Conservation (phyloP, 2,113 vertebrate species). For the Nicator chloris region DNA sequence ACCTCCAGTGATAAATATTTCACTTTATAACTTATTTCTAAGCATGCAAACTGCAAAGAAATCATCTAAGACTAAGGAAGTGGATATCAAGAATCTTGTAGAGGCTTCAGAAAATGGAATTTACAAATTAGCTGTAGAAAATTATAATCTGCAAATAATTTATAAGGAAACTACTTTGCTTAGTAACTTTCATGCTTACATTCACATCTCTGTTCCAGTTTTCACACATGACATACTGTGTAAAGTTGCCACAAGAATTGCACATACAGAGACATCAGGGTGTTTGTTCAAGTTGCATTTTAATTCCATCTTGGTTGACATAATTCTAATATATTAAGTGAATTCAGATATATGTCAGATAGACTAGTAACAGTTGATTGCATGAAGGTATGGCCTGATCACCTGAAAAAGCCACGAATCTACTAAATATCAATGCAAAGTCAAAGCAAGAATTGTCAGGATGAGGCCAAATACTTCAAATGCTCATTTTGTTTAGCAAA, state of each 20-base stretch:
- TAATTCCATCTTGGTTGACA: neutral
- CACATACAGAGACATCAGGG: rapidly evolving
- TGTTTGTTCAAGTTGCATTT: neutral
- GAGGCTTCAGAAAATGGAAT: neutral
- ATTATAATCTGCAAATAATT: neutral
- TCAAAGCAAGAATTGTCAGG: neutral
- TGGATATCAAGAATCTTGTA: neutral
- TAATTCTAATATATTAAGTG: neutral
- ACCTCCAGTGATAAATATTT: neutral
- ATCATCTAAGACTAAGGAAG: neutral
- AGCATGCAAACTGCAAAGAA: neutral
- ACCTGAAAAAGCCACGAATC: neutral
- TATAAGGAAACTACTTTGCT: neutral
- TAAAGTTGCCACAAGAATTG: neutral
- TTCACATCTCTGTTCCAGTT: neutral
- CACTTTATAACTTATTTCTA: neutral
- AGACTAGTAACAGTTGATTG: neutral
- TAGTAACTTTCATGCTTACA: neutral
- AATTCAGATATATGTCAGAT: neutral
- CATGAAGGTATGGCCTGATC: neutral
- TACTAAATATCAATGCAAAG: neutral
- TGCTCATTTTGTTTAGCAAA: neutral
- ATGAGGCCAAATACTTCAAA: neutral
- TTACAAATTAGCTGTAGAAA: neutral
- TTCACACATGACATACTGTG: neutral